Evolutionary conservation across 2,888 invertebrate genomes (phyloP).

Genomic region (Leucophora obtusa): DNA sequence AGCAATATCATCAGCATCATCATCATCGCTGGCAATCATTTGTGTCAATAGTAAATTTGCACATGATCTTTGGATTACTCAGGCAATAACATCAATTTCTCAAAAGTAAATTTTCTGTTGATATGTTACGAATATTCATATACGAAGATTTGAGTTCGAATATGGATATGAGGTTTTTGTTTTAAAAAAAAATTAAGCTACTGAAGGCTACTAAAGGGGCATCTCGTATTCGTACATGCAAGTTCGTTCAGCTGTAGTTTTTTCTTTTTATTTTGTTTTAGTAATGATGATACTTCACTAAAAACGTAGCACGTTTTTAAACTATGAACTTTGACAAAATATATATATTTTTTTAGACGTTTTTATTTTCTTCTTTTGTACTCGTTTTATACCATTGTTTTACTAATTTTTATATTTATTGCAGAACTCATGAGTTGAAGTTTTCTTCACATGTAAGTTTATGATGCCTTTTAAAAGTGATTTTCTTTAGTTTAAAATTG

Average conservation of each 20-base stretch:
- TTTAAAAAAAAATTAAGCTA: conserved; percentile 55
- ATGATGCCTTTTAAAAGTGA: conserved; percentile 11
- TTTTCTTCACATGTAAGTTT: conserved; percentile 16
- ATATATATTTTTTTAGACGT: conserved; percentile 42
- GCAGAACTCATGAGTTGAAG: conserved; percentile 19
- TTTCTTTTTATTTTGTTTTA: conserved; percentile 37
- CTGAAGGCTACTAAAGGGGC: conserved; percentile 64
- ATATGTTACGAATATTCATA: conserved; percentile 57
- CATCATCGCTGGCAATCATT: conserved; percentile 57
- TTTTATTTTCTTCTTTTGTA: conserved; percentile 51
- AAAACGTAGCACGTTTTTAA: conserved; percentile 72
- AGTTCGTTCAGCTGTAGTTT: conserved; percentile 46
- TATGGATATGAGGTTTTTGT: conserved; percentile 29
- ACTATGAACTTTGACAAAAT: conserved; percentile 75
- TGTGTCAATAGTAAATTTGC: conserved; percentile 66
- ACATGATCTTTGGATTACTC: conserved; percentile 62
- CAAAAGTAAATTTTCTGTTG: conserved; percentile 28
- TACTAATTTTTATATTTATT: conserved; percentile 63
- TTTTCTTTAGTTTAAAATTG: conserved; percentile 46
- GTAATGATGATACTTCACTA: conserved; percentile 40
- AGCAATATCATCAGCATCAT: conserved; percentile 21
- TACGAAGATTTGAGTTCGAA: conserved; percentile 7
- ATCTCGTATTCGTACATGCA: conserved; percentile 51
- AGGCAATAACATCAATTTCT: conserved; percentile 52
- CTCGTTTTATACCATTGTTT: conserved; percentile 61